Conservation (phyloP, 2,113 vertebrate species). For the Anhinga anhinga region DNA sequence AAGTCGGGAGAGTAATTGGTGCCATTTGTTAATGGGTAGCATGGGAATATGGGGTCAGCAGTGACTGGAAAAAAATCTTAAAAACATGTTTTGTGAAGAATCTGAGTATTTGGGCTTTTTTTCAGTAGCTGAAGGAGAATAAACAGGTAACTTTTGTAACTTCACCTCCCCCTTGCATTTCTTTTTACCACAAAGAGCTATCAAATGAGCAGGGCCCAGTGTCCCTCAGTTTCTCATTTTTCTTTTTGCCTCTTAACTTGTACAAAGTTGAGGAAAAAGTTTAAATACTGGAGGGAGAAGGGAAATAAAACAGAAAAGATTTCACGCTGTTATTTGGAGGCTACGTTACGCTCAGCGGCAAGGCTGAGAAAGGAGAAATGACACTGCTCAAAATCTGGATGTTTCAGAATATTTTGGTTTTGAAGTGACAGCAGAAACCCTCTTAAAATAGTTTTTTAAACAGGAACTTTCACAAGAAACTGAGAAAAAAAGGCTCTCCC, state of each 20-base stretch:
- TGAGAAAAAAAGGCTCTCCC: not conserved
- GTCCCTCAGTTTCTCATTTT: not conserved
- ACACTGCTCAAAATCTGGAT: not conserved
- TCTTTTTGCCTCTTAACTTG: not conserved
- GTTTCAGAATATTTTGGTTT: not conserved
- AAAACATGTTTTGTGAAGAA: not conserved
- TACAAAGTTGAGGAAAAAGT: not conserved
- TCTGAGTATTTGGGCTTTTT: accelerated
- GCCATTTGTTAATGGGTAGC: not conserved
- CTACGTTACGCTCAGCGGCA: accelerated
- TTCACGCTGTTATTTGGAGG: not conserved
- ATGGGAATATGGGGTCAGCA: not conserved
- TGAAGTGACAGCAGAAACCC: not conserved
- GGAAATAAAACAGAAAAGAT: not conserved
- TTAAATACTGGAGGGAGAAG: not conserved
- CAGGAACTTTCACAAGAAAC: not conserved
- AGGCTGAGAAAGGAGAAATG: not conserved
- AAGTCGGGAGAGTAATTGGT: not conserved
- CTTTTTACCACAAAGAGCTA: not conserved
- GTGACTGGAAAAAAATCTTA: not conserved
- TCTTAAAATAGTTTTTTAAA: not conserved
- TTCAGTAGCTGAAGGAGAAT: not conserved
- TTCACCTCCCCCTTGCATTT: not conserved
- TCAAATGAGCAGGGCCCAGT: not conserved
- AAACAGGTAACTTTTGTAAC: not conserved